Evolutionary conservation across 2,888 invertebrate genomes (phyloP).

Genomic region (Caenorhabditis imperialis): DNA sequence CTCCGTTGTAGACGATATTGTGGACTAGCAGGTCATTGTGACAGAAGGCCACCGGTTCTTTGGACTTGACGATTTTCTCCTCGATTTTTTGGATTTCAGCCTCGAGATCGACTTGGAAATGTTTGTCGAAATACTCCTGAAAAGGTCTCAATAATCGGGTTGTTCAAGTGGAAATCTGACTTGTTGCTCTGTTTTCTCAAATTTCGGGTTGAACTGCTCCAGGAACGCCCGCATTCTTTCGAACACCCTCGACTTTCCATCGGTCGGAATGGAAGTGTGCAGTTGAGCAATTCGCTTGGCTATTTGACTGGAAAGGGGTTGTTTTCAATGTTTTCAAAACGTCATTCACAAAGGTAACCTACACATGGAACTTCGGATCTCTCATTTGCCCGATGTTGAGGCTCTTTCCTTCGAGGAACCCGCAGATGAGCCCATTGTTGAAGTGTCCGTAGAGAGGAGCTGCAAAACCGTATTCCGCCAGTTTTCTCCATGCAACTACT

Average conservation of each 20-base stretch:
- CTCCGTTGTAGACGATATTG: constrained; percentile 85
- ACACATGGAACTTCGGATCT: constrained; percentile 61
- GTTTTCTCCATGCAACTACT: constrained; percentile 65
- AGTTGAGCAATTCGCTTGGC: constrained; percentile 66
- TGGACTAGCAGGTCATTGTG: constrained; percentile 97
- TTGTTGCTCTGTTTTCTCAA: constrained; percentile 27
- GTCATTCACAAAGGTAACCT: not conserved
- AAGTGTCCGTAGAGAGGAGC: constrained; percentile 91
- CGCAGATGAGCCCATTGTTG: constrained; percentile 92
- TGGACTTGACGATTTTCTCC: constrained; percentile 33
- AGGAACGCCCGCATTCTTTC: constrained; percentile 57
- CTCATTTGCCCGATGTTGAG: constrained; percentile 78
- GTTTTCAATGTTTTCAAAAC: constrained; percentile 4
- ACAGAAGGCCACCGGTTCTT: constrained; percentile 85
- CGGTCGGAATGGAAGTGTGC: constrained; percentile 65
- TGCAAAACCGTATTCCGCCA: constrained; percentile 82
- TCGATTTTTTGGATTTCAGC: constrained; percentile 31
- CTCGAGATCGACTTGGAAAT: constrained; percentile 35
- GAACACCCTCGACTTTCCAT: constrained; percentile 47
- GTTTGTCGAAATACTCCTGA: constrained; percentile 42
- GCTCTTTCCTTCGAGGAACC: constrained; percentile 84
- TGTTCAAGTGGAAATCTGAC: not conserved
- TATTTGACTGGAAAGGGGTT: constrained; percentile 65
- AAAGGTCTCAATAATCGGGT: constrained; percentile 9
- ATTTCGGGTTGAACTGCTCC: constrained; percentile 33